Conservation (phyloP, 2,113 vertebrate species). For the Mirza zaza region DNA sequence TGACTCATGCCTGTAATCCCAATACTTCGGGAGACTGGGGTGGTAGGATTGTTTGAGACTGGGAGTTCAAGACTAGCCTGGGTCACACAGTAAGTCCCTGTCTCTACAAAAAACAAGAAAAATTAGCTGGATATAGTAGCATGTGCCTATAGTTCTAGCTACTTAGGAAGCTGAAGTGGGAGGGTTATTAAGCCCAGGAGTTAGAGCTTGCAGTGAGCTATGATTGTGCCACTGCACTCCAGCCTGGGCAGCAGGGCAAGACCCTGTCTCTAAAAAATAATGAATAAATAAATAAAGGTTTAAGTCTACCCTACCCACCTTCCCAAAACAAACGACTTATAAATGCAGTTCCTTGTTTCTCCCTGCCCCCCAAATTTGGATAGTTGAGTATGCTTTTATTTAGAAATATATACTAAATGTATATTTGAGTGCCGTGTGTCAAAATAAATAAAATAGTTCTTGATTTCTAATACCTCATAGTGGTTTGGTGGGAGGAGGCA, state of each 20-base stretch:
- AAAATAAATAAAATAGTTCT: constrained; percentile 19
- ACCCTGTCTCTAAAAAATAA: background rate
- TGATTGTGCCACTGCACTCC: background rate
- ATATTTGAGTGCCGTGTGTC: background rate
- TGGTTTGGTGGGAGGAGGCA: constrained; percentile 13
- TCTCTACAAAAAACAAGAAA: background rate
- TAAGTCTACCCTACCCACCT: background rate
- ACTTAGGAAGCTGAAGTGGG: too few relatives aligned
- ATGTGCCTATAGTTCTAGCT: too few relatives aligned
- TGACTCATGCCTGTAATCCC: background rate
- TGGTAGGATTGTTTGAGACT: background rate
- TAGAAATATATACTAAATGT: background rate
- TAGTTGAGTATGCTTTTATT: background rate
- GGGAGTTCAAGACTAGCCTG: background rate
- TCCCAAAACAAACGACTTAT: background rate
- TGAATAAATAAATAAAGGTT: background rate
- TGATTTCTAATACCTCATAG: background rate
- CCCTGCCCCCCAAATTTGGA: background rate
- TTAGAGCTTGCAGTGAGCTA: too few relatives aligned
- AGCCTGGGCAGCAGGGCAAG: background rate
- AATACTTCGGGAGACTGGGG: background rate
- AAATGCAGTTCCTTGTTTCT: background rate
- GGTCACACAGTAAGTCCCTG: background rate
- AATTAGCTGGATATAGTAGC: too few relatives aligned
- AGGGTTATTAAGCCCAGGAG: too few relatives aligned